Evolutionary conservation across 2,888 invertebrate species (phyloP).

Genomic region (Strigamia transsilvanica): DNA sequence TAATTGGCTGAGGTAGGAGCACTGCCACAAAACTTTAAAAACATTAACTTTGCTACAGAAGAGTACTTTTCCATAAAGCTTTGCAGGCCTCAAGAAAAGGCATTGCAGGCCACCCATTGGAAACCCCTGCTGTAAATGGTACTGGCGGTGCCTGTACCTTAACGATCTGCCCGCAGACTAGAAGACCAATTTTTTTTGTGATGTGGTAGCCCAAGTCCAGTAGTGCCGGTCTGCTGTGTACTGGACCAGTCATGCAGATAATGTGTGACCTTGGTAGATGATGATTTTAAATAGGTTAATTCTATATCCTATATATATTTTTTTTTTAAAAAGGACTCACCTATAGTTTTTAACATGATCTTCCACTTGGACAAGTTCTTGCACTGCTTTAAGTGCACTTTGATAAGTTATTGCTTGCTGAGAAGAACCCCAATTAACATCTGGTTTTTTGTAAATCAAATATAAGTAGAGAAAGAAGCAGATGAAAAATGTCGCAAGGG

Average conservation of each 20-base stretch:
- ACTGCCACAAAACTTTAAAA: too few relatives aligned
- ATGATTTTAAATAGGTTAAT: constrained; percentile 61
- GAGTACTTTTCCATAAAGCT: too few relatives aligned
- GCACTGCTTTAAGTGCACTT: constrained; percentile 63
- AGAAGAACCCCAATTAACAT: constrained; percentile 67
- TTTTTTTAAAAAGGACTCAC: constrained; percentile 57
- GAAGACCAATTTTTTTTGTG: constrained; percentile 65
- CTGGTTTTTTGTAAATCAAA: constrained; percentile 65
- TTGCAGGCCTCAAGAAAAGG: too few relatives aligned
- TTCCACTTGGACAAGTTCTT: constrained; percentile 63
- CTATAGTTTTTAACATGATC: constrained; percentile 67
- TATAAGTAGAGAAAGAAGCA: constrained; percentile 64
- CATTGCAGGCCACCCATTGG: too few relatives aligned
- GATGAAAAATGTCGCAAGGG: constrained; percentile 66
- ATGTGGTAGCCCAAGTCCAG: constrained; percentile 66
- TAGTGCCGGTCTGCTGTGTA: constrained; percentile 58
- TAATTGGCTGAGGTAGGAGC: too few relatives aligned
- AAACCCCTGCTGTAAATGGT: too few relatives aligned
- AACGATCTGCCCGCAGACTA: constrained; percentile 67
- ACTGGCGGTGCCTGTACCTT: constrained; percentile 61
- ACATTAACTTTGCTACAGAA: too few relatives aligned
- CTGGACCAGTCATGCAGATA: neutral
- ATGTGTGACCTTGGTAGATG: constrained; percentile 64
- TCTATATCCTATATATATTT: constrained; percentile 63
- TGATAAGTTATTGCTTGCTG: constrained; percentile 65